Evolutionary conservation across 2,888 invertebrate genomes (phyloP).

Genomic region (Protophormia terraenovae): DNA sequence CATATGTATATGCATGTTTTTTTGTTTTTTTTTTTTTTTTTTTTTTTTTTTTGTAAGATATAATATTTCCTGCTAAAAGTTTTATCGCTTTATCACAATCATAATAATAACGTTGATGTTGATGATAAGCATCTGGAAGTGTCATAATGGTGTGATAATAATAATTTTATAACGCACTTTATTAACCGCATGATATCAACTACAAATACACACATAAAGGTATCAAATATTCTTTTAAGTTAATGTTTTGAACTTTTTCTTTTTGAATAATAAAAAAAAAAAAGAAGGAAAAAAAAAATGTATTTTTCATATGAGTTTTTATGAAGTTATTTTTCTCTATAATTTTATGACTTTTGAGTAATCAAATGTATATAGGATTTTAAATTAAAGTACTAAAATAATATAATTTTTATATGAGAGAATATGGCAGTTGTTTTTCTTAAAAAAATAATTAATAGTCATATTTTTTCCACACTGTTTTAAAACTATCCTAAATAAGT

Average conservation of each 20-base stretch:
- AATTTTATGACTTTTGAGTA: not conserved
- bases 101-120: slow-evolving; percentile 64
- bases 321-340: not conserved
- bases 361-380: not conserved
- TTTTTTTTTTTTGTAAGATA: not conserved
- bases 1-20: not conserved
- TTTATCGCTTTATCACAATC: slow-evolving; percentile 72
- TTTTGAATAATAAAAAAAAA: not conserved
- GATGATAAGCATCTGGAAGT: slow-evolving; percentile 74
- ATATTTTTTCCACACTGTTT: too few relatives aligned
- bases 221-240: slow-evolving; percentile 9
- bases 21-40: too few relatives aligned
- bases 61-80: slow-evolving; percentile 48
- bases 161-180: slow-evolving; percentile 74
- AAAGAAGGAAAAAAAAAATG: not conserved
- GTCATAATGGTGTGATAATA: slow-evolving; percentile 74
- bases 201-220: slow-evolving; percentile 15
- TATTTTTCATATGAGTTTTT: not conserved
- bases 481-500: too few relatives aligned
- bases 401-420: not conserved
- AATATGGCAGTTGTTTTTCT: not conserved
- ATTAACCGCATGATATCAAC: slow-evolving; percentile 70
- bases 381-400: not conserved
- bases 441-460: too few relatives aligned
- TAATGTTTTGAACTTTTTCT: slow-evolving; percentile 26